Conservation (phyloP, 2,888 invertebrate species). For the Zelleria hepariella region DNA sequence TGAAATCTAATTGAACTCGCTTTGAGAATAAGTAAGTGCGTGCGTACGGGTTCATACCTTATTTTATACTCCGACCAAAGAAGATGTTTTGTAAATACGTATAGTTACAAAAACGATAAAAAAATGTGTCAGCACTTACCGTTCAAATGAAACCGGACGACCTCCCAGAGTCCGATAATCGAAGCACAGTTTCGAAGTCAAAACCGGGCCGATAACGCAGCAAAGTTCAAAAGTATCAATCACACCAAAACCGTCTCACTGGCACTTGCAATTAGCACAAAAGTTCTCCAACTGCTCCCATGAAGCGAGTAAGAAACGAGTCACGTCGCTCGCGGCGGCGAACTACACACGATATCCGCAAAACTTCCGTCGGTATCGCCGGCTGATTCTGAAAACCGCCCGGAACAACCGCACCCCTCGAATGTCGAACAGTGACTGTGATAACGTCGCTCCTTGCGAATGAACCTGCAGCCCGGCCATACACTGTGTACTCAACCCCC, state of each 20-base stretch:
- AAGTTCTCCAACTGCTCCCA: constrained; percentile 20
- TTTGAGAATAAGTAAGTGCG: background rate
- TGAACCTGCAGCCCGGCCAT: constrained; percentile 52
- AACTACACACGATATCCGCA: constrained; percentile 43
- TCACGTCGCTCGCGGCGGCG: background rate
- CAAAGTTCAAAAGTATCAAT: constrained; percentile 34
- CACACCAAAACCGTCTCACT: constrained; percentile 41
- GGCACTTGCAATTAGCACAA: constrained; percentile 35
- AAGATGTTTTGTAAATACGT: background rate
- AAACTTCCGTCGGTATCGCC: constrained; percentile 53
- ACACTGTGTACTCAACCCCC: constrained; percentile 50
- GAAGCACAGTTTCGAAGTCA: constrained; percentile 53
- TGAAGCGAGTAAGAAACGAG: background rate
- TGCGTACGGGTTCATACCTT: no score
- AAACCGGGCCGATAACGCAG: constrained; percentile 67
- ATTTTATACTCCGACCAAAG: no score
- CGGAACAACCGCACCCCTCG: constrained; percentile 50
- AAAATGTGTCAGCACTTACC: constrained; percentile 33
- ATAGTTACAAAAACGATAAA: background rate
- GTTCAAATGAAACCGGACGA: constrained; percentile 26
- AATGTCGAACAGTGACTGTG: constrained; percentile 67
- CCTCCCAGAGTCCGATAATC: constrained; percentile 50
- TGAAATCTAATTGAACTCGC: background rate
- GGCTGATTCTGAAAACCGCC: constrained; percentile 23
- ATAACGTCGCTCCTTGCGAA: constrained; percentile 63